Evolutionary conservation across 2,113 vertebrate genomes (phyloP).

Genomic region (Puffinus mauretanicus): DNA sequence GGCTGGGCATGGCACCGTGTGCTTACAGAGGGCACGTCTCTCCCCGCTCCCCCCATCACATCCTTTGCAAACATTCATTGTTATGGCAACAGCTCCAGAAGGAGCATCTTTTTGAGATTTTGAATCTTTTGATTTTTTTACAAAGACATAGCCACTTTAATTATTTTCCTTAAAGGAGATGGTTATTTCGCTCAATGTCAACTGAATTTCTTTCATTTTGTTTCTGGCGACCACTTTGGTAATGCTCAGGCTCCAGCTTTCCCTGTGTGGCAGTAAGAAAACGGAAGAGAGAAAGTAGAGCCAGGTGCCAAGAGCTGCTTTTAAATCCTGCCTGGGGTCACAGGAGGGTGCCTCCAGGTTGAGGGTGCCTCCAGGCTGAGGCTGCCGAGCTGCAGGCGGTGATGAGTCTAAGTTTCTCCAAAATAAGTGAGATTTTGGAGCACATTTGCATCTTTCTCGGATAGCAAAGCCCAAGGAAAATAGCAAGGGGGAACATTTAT

Average conservation of each 20-base stretch:
- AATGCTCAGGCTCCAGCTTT: neutral
- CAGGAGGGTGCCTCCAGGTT: neutral
- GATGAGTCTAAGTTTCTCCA: neutral
- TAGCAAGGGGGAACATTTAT: neutral
- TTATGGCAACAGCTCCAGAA: constrained; percentile 31
- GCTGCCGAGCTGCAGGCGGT: neutral
- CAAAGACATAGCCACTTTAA: neutral
- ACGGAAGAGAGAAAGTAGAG: neutral
- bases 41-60: neutral
- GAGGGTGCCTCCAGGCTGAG: neutral
- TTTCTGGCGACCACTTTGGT: neutral
- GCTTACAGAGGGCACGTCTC: neutral
- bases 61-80: neutral
- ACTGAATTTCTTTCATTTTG: neutral
- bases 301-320: neutral
- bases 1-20: neutral
- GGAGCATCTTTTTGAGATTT: neutral
- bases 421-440: neutral
- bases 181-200: neutral
- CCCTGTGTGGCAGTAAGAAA: neutral
- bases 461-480: neutral
- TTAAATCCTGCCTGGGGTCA: neutral
- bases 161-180: neutral
- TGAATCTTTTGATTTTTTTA: neutral
- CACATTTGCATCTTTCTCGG: neutral